Conservation (phyloP, 92 coral and sea anemone genomes). For the Phenganax subtilis region DNA sequence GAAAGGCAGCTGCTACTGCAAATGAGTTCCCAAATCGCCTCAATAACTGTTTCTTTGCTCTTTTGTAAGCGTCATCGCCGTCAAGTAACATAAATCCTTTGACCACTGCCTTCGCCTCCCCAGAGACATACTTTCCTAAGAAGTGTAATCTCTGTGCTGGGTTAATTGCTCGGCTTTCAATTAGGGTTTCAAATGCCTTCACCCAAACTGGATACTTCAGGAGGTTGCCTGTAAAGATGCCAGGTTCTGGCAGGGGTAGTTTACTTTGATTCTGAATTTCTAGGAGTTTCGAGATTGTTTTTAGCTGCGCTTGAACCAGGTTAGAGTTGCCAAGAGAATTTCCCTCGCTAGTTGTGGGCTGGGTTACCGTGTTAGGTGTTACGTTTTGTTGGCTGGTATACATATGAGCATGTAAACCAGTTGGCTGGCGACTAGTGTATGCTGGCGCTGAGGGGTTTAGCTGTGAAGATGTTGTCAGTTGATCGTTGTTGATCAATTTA, state of each 20-base stretch:
- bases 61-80: constrained; percentile 27
- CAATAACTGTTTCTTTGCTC: neutral
- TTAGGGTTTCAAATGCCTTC: constrained; percentile 16
- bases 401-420: neutral
- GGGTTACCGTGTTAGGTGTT: neutral
- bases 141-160: constrained; percentile 26
- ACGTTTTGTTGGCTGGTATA: neutral
- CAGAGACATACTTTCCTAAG: constrained; percentile 20
- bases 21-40: neutral
- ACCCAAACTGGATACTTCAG: constrained; percentile 22
- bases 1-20: constrained; percentile 1
- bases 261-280: constrained; percentile 25
- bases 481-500: neutral
- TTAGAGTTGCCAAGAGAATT: neutral
- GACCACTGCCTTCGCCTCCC: constrained; percentile 24
- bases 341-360: neutral
- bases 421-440: neutral
- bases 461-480: neutral
- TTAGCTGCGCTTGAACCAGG: constrained; percentile 12
- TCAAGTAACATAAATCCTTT: constrained; percentile 21
- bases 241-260: constrained; percentile 28
- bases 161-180: constrained; percentile 4
- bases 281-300: constrained; percentile 9
- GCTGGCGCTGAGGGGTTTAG: constrained; percentile 2
- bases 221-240: constrained; percentile 15